Base-by-base conservation (phyloP, 2,888 invertebrate species). In the Drosophila buzzatii region DNA sequence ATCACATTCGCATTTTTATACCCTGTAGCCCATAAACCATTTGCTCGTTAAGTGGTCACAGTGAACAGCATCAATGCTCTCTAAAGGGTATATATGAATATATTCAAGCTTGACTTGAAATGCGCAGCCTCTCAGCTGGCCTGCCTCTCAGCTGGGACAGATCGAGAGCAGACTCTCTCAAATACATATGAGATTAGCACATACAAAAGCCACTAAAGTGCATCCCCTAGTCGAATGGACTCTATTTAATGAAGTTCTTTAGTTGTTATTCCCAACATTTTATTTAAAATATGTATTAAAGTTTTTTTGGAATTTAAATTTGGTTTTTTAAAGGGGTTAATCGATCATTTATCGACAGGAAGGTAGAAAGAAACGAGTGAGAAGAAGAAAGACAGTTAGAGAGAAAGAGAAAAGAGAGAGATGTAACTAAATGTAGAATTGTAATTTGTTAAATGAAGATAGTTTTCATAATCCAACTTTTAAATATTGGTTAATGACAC, bases 1-100 rank as follows among this genome's bases (percentile, higher is more conserved):
- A 62, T 56, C 52, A 27, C 63, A 57, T 70, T 67, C 66, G 57
- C 62, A 60, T 57, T 56, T 61, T 37, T 49, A 73, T 73, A 61
- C 66, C 56, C 55, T 64, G 52, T 18, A 39, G 14, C 12, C 23
- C 45, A 59, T 59, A 64, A 49, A 23, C 41, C 23, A 10, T 20
- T 45, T 20, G 16, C 9, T 35, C 37, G 37, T 45, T 18, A 45
- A 39, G 41, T 37, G 42, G 20, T 27, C 5, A 9, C 51, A n/a
- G n/a, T 18, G 12, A 18, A 14, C 12, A 31, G 51, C 7, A 35
- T 20, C 7, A 14, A 6, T 3, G 18, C 14, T 18, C 18, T 14
- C 8, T 9, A 35, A 2, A 20, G 18, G 51, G 18, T 18, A 20
- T 44, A 5, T 39, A 12, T 33, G 2, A 9, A 5, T 37, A 16